phyloP scores from a whole-genome alignment of 2,113 vertebrate genomes.

The Odocoileus hemionus region DNA sequence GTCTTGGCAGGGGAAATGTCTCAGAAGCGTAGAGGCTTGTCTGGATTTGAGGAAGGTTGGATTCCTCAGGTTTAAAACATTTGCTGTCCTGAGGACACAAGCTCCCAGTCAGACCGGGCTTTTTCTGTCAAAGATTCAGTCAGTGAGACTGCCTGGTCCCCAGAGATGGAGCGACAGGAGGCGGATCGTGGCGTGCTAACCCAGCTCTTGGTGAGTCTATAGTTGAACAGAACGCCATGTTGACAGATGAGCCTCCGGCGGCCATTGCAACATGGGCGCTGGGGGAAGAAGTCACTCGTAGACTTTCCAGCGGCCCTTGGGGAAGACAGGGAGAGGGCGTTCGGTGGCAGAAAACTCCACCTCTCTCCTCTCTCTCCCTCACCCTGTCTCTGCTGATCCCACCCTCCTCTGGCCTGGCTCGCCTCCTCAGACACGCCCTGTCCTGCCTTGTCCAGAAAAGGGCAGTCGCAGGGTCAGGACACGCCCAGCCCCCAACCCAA shows the following conservation, averaged over 20 bases:
- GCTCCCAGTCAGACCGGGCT: not conserved
- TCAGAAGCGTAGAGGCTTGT: not conserved
- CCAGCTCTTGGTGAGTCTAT: not conserved
- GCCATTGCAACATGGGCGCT: not conserved
- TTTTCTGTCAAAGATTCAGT: not conserved
- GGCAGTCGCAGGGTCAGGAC: not conserved
- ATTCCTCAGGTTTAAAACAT: not conserved
- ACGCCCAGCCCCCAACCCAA: not conserved
- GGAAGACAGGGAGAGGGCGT: not conserved
- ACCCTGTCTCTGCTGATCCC: not conserved
- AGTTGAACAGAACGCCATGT: fast-evolving
- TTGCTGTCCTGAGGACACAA: not conserved
- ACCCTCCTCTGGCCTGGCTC: not conserved
- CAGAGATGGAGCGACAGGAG: not conserved
- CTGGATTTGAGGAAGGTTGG: not conserved
- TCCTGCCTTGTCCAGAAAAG: not conserved
- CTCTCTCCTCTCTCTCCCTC: not conserved
- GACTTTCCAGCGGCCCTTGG: not conserved
- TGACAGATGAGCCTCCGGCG: not conserved
- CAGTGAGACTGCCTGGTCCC: not conserved
- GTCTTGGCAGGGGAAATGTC: not conserved
- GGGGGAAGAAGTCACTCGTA: not conserved
- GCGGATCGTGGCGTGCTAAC: not conserved
- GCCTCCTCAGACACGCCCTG: not conserved
- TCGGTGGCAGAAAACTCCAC: not conserved